Percentiles rank a stretch among this genome's conserved stretches.
phyloP scores from a whole-genome alignment of 37 sponge, comb jelly and placozoan species.

The Amphimedon queenslandica region DNA sequence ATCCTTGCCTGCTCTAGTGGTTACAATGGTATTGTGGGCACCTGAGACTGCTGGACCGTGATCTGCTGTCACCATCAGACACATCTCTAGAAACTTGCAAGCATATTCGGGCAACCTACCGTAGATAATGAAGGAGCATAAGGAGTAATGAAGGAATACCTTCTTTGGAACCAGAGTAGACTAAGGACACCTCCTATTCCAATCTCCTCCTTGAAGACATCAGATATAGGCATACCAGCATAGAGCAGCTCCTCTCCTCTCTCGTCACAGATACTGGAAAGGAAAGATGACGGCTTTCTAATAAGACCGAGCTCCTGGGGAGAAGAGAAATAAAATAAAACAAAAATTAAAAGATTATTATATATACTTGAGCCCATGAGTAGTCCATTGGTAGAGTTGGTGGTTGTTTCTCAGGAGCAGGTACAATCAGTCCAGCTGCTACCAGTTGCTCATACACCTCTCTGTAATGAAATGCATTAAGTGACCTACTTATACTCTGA shows the following conservation, averaged over 20 bases:
- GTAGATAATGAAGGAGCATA: background rate
- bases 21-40: constrained; percentile 96
- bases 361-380: constrained; percentile 76
- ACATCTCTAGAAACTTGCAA: constrained; percentile 95
- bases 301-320: constrained; percentile 85
- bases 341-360: constrained; percentile 2
- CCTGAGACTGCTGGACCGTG: constrained; percentile 99
- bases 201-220: constrained; percentile 94
- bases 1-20: constrained; percentile 95
- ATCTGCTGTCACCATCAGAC: constrained; percentile 96
- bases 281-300: constrained; percentile 88
- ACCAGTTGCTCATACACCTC: constrained; percentile 89
- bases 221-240: constrained; percentile 96
- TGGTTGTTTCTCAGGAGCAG: constrained; percentile 82
- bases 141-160: constrained; percentile 38
- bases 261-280: constrained; percentile 95
- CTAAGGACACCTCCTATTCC: constrained; percentile 95
- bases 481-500: background rate
- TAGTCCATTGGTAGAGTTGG: constrained; percentile 98
- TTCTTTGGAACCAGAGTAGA: constrained; percentile 95
- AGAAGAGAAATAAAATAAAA: background rate
- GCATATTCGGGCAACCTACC: constrained; percentile 86
- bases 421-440: constrained; percentile 58
- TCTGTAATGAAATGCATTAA: constrained; percentile 12
- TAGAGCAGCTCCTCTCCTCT: constrained; percentile 95